Evolutionary conservation across 2,113 vertebrate species (phyloP).

Genomic region (Sturnira hondurensis): DNA sequence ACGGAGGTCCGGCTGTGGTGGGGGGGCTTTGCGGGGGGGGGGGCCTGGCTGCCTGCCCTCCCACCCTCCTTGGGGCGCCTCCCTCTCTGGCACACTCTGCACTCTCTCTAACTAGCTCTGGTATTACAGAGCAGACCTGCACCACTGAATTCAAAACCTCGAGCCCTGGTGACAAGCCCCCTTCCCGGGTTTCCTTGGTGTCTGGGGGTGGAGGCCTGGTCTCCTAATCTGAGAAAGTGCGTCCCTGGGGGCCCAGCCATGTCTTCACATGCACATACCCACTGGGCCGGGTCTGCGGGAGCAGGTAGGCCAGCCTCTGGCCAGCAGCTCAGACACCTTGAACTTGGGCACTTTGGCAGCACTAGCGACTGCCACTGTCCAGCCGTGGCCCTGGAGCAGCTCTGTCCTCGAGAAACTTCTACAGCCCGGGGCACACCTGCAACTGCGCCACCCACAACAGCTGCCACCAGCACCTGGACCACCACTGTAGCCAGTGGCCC

Average conservation of each 20-base stretch:
- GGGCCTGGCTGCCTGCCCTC: background rate
- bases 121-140: background rate
- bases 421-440: background rate
- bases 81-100: background rate
- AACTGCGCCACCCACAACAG: background rate
- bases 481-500: background rate
- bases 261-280: background rate
- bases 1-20: background rate
- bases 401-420: background rate
- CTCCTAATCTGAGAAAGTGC: background rate
- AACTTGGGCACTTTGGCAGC: background rate
- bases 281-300: rapidly evolving
- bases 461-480: background rate
- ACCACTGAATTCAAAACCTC: background rate
- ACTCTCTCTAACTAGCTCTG: background rate
- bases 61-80: background rate
- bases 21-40: background rate
- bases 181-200: rapidly evolving
- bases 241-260: background rate
- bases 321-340: too few species aligned
- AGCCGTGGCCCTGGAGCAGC: rapidly evolving
- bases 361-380: background rate
- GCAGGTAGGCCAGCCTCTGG: background rate
- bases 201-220: too few species aligned
- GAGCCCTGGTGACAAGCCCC: rapidly evolving